Base-by-base conservation (phyloP, 2,113 vertebrate species). In the Scophthalmus maximus region DNA sequence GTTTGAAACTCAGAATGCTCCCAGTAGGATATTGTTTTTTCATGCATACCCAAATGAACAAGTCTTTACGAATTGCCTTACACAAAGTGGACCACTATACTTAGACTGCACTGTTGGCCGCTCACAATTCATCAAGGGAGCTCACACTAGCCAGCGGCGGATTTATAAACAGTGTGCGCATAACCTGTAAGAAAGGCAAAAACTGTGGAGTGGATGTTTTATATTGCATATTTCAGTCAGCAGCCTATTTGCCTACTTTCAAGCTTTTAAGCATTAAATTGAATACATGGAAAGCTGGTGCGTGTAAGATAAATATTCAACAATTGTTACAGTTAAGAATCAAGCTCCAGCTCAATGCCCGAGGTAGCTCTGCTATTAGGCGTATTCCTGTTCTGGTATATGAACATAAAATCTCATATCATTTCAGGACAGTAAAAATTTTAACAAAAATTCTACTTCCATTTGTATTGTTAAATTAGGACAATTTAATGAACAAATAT, bases 1-100 rank as follows among this genome's bases (percentile, higher is more conserved):
- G 82, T 89, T 90, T 88, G 86, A 92, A 89, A 87, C 81, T 73
- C 74, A 62, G 82, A 88, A 84, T 20, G 80, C 71, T 89, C 91
- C 89, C 89, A 79, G 60, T 82, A 86, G 86, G 79, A 81, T 84
- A 70, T 76, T 83, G 87, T 88, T 87, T 74, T 89, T 91, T 87
- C 77, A 82, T 88, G 84, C 87, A 91, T 91, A 91, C 83, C 75
- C 87, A 89, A 90, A 90, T 88, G 73, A 86, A 79, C 79, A 57
- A 70, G 72, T 66, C 81, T 73, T 58, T 68, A 83, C 70, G 71
- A 87, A 86, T 76, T 34, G 85, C 83, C 74, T 71, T 44, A 65
- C 61, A 76, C 70, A 87, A 82, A 89, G 74, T 78, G 81, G 78
- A 79, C 56, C 52, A 22, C 77, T 60, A 69, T 70, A 76, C 67